phyloP scores from a whole-genome alignment of 2,113 vertebrate species.

The Etheostoma spectabile region DNA sequence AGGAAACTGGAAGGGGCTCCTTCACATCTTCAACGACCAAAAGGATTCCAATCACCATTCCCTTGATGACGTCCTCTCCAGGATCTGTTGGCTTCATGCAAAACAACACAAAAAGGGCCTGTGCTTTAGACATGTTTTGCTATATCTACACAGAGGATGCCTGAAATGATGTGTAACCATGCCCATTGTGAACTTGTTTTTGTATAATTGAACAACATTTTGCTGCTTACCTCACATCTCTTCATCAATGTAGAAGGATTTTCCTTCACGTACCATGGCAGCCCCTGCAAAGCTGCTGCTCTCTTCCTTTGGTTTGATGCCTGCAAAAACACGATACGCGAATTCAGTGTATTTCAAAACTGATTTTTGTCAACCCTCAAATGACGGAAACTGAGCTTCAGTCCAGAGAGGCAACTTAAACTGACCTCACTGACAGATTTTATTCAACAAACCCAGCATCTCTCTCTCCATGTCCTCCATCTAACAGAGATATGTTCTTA shows the following conservation, averaged over 20 bases:
- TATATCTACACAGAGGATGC: not conserved
- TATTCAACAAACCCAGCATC: too few relatives aligned
- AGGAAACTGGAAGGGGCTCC: not conserved
- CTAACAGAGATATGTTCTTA: too few relatives aligned
- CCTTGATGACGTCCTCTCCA: not conserved
- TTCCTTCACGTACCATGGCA: not conserved
- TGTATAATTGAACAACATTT: not conserved
- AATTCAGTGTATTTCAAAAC: too few relatives aligned
- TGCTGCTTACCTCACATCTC: not conserved
- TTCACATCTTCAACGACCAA: not conserved
- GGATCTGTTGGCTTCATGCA: not conserved
- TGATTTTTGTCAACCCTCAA: too few relatives aligned
- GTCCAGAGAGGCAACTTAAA: too few relatives aligned
- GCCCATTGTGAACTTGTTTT: slow-evolving; percentile 4
- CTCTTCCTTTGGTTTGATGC: slow-evolving; percentile 10
- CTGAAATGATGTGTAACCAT: slow-evolving; percentile 13
- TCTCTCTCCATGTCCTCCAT: too few relatives aligned
- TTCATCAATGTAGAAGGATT: slow-evolving; percentile 7
- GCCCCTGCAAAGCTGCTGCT: not conserved
- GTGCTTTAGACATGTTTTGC: not conserved
- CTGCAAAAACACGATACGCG: not conserved
- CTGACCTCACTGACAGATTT: too few relatives aligned
- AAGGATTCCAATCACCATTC: not conserved
- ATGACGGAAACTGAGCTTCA: too few relatives aligned
- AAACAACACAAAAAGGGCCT: not conserved